These are phyloP conservation scores for Coptodon rendalli DNA, from an alignment of 2,113 vertebrate species.

Conservation along the genomic window DNA sequence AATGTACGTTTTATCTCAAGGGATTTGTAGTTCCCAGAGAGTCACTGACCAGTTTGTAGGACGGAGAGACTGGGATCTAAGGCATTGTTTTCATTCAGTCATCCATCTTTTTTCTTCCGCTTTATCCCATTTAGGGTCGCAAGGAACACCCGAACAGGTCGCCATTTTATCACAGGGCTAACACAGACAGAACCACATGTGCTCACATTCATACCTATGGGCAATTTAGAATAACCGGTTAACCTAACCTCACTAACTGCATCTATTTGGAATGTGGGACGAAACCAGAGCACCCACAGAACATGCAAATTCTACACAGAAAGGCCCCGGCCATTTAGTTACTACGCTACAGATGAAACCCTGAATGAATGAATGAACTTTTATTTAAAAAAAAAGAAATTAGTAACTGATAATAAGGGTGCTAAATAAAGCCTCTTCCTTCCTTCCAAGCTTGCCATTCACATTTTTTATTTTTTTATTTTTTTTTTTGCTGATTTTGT, in stretches of 20 bases:
- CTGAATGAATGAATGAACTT: neutral
- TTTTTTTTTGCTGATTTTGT: neutral
- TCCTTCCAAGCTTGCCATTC: neutral
- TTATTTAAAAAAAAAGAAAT: accelerated
- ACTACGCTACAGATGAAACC: neutral
- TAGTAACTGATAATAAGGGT: neutral
- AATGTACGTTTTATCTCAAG: neutral
- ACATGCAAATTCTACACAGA: neutral
- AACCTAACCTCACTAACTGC: neutral
- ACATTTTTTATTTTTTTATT: neutral
- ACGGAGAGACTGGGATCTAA: neutral
- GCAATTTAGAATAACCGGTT: neutral
- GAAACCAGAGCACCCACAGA: neutral
- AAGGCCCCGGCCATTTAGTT: neutral
- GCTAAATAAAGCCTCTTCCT: neutral
- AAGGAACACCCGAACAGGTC: neutral
- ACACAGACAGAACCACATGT: neutral
- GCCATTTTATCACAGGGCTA: neutral
- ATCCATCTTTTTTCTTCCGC: neutral
- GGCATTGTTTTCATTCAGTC: neutral
- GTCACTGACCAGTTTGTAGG: neutral
- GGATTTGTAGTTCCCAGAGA: neutral
- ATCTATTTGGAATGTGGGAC: neutral
- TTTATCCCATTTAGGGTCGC: neutral
- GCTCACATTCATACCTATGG: neutral